Base-by-base conservation (phyloP, 92 coral and sea anemone genomes). In the Metridium senile region DNA sequence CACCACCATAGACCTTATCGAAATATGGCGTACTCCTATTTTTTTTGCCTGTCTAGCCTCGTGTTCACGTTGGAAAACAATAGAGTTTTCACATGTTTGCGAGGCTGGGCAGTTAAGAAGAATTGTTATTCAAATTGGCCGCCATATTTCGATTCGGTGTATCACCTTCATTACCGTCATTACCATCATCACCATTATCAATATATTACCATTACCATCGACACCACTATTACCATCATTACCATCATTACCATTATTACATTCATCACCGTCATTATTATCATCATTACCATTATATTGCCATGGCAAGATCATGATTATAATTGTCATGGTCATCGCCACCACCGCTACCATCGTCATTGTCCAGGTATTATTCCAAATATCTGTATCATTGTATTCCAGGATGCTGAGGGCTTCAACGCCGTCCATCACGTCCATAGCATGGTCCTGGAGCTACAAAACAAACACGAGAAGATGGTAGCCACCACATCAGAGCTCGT, bases 361-460 rank as follows among this genome's bases (percentile, higher is more conserved):
- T n/a, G n/a, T n/a, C n/a, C n/a, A n/a, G n/a, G n/a, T n/a, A n/a
- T n/a, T n/a, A n/a, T n/a, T n/a, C n/a, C n/a, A n/a, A n/a, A n/a
- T n/a, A n/a, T 54, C 20, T n/a, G 23, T 7, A 45, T 45, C 51
- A 7, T 45, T 39, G 23, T 54, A 46, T 28, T 29, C 45, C 79
- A 94, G 98, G 97, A 92, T 29, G 97, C 98, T 8, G 98, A 94
- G 57, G 92, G 97, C 23, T 94, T 94, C 82, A 94, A 94, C 79
- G 98, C 98, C 0, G 90, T 94, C 19, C 98, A 94, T 74, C 98
- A 92, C 53, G 98, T 94, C 21, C 98, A 94, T 34, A 89, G 97
- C 71, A 85, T 92, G 92, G 97, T 94, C 2, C 88, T 92, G 23
- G 98, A 94, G 57, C 85, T 94, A 47, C 97, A 94, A 75, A 75